Evolutionary conservation across 30 jellyfish, hydroid and myxozoan species (phyloP).

Genomic region (Pelagia noctiluca): DNA sequence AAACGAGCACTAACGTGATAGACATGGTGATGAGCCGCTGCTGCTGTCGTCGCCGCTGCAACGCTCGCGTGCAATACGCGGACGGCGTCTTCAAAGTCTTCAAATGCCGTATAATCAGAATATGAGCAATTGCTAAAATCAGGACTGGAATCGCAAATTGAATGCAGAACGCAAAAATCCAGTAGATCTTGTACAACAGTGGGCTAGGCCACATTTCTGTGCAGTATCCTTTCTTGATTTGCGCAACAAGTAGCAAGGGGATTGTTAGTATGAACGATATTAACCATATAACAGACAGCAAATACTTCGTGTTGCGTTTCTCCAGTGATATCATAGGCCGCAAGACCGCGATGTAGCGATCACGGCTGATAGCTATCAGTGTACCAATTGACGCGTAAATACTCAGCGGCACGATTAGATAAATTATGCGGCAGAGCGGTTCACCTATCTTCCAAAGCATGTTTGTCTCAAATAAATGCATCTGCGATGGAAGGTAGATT

Average conservation of each 20-base stretch:
- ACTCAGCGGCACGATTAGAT: conserved; percentile 73
- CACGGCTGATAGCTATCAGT: conserved; percentile 85
- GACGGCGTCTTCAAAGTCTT: conserved; percentile 52
- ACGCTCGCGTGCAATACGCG: conserved; percentile 13
- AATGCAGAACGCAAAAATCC: conserved; percentile 77
- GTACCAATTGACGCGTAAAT: conserved; percentile 90
- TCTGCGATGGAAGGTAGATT: conserved; percentile 86
- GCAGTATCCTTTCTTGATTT: conserved; percentile 67
- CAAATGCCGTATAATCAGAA: conserved; percentile 56
- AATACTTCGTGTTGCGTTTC: conserved; percentile 35
- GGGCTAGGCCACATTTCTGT: conserved; percentile 84
- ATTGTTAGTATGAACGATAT: conserved; percentile 73
- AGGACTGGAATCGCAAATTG: conserved; percentile 83
- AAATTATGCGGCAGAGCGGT: conserved; percentile 75
- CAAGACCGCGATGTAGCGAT: conserved; percentile 76
- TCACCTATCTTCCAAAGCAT: conserved; percentile 89
- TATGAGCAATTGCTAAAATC: conserved; percentile 70
- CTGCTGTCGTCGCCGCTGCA: conserved; percentile 74
- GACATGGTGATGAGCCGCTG: conserved; percentile 67
- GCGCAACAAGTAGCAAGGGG: conserved; percentile 77
- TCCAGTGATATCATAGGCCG: conserved; percentile 83
- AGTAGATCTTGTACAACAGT: conserved; percentile 48
- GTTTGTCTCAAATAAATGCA: conserved; percentile 52
- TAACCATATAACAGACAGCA: conserved; percentile 75
- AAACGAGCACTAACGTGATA: conserved; percentile 66